Base-by-base conservation (phyloP, 2,888 invertebrate genomes). In the Imbricaverruca yamaguchii region DNA sequence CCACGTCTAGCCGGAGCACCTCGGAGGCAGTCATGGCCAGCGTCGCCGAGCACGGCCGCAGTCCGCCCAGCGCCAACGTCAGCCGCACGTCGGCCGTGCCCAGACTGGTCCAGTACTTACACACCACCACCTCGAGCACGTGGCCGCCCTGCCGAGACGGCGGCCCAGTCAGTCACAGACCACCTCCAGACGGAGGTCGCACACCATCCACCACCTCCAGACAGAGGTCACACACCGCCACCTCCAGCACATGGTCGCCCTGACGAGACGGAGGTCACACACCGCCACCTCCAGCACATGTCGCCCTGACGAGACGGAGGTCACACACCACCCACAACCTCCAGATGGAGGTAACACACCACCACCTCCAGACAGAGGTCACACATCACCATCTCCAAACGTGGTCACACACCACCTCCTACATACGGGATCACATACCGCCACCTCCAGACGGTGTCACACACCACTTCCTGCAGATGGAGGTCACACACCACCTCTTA, bases 31-130 rank as follows among this genome's bases (percentile, higher is more conserved):
- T 91, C 92, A 95, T 91, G 81, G 91, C 91, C 59, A 92, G 88
- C 83, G 89, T 85, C 59, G 90, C 84, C 25, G 84, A 91, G 86
- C 91, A 91, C n/a, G 93, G 90, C 86, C 91, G 90, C 81, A 96
- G 90, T 1, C 97, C 96, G 87, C 92, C 92, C 88, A 98, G 95
- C 85, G 92, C 91, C 78, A 98, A 87, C 67, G 89, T 90, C 87
- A 95, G 95, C 86, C 92, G 91, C 53, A 96, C 87, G 74, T 87
- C 88, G 81, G 93, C 90, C 77, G 93, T 93, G 57, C 95, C 96
- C 81, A 94, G 89, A 89, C 93, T 95, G 15, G 96, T 94, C 97
- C 97, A 98, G 90, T 95, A 97, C 88, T 97, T 97, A 13, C 96
- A 96, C 83, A 98, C 90, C 82, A 93, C 95, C 74, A 98, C 88